Base-by-base conservation (phyloP, 1,140 invertebrate genomes). In the Heterodera carotae region DNA sequence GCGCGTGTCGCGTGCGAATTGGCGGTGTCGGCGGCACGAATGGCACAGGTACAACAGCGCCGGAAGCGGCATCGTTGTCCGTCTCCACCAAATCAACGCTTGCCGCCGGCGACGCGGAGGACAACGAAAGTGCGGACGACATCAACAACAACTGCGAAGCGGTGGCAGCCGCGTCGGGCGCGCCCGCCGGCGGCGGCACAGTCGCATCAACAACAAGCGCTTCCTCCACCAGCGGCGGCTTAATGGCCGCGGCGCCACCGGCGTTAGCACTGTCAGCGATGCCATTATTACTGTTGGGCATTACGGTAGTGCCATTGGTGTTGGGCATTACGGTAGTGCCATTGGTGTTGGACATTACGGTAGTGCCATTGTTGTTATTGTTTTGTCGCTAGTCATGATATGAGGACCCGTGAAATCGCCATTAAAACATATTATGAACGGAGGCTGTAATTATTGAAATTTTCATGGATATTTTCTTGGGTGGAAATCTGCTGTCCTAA, bases 81-180 rank as follows among this genome's bases (percentile, higher is more conserved):
- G 60, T 6, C 29, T 25, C 1, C 29, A 15, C 10, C 60, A 62
- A 62, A 62, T 62, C n/a, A 22, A 62, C 29, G 60, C n/a, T 25
- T 62, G n/a, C n/a, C n/a, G 60, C 60, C 29, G 60, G 60, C 29
- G 60, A 25, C n/a, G 60, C 60, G 60, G 60, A 62, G n/a, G 60
- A 62, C 60, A 62, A 1, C 29, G 60, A 62, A 62, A 62, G 7
- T 8, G 60, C 22, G 60, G 60, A 62, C n/a, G 22, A 8, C 60
- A 31, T 25, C 60, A 62, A 31, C 29, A 22, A 31, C n/a, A n/a
- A n/a, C n/a, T n/a, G n/a, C n/a, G n/a, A n/a, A n/a, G n/a, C n/a
- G n/a, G 60, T 31, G 60, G 22, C 60, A 18, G 7, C 8, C 60
- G 29, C 60, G 7, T 6, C 6, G 6, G 39, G 12, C 12, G 39